These are phyloP conservation scores for Heterochromis multidens DNA, from an alignment of 2,113 vertebrate genomes.

Conservation along the genomic window DNA sequence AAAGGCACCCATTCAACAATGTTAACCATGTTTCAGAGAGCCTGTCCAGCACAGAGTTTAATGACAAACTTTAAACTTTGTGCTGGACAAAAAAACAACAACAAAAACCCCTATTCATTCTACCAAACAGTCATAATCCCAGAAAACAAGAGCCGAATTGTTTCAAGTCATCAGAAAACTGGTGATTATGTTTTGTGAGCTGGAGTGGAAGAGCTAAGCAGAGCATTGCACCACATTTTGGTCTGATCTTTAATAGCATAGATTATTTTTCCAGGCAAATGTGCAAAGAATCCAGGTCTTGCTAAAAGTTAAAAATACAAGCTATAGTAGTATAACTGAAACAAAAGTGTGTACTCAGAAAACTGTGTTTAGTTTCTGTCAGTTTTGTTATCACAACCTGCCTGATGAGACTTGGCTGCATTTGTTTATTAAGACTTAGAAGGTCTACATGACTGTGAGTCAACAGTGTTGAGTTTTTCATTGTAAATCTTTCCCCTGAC, in stretches of 20 bases:
- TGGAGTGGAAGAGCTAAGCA: background rate
- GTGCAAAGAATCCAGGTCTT: background rate
- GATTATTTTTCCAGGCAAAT: background rate
- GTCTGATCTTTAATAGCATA: background rate
- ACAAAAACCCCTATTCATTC: too few relatives aligned
- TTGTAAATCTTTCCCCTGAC: background rate
- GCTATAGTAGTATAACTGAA: fast-evolving
- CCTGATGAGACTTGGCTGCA: background rate
- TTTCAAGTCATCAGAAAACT: background rate
- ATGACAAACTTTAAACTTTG: background rate
- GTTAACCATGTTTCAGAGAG: background rate
- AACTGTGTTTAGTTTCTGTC: background rate
- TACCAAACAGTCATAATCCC: background rate
- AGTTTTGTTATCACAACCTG: fast-evolving
- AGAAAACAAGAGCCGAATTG: background rate
- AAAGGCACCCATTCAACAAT: background rate
- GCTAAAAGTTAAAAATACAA: background rate
- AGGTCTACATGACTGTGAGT: background rate
- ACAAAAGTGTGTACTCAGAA: background rate
- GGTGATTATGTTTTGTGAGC: background rate
- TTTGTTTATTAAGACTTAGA: background rate
- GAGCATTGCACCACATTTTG: background rate
- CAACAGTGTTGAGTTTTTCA: background rate
- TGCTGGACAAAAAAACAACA: background rate
- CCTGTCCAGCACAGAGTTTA: background rate